Conservation (phyloP, 2,888 invertebrate species). For the Rotaria macrura region DNA sequence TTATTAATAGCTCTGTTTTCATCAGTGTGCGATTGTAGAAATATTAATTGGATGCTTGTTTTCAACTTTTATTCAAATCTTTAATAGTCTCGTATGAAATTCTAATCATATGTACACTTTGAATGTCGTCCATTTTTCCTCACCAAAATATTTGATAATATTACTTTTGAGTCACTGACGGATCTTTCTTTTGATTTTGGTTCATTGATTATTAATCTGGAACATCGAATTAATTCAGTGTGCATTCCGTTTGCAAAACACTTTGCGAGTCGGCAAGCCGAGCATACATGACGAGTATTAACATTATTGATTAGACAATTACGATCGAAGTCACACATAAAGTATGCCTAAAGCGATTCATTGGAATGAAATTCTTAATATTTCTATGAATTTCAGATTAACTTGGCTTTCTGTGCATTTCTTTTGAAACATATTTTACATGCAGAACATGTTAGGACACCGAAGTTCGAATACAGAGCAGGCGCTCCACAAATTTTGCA, state of each 20-base stretch:
- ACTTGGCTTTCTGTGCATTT: not conserved
- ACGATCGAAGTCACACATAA: too few species aligned
- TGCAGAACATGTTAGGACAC: not conserved
- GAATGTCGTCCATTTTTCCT: not conserved
- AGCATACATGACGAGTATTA: not conserved
- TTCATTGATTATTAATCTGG: not conserved
- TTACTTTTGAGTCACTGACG: not conserved
- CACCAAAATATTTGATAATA: not conserved
- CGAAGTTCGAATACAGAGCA: not conserved
- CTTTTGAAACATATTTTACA: not conserved
- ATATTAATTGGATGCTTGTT: too few species aligned
- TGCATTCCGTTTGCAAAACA: not conserved
- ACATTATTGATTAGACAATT: not conserved
- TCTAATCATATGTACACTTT: too few species aligned
- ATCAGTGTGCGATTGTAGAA: too few species aligned
- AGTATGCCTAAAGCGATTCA: too few species aligned
- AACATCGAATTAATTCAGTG: not conserved
- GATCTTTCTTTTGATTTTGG: not conserved
- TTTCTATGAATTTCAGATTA: too few species aligned
- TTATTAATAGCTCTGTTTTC: too few species aligned
- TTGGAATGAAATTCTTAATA: too few species aligned
- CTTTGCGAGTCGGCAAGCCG: not conserved
- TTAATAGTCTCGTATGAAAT: too few species aligned
- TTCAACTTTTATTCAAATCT: too few species aligned
- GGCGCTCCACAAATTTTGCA: not conserved